Base-by-base conservation (phyloP, 2,888 invertebrate genomes). In the Mythimna lalbum region DNA sequence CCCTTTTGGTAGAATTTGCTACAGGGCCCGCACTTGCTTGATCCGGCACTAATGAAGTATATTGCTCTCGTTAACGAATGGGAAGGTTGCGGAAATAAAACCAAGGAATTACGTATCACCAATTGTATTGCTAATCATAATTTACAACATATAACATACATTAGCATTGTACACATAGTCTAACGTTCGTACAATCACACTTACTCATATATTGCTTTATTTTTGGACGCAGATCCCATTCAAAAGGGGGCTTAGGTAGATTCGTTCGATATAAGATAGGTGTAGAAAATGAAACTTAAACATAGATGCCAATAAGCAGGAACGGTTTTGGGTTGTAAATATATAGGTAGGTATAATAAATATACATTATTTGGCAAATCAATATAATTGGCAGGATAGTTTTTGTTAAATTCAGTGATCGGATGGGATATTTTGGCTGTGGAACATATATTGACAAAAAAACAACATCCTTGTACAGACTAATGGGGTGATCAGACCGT, bases 101-200 rank as follows among this genome's bases (percentile, higher is more conserved):
- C 63, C 12, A 76, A 76, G 80, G 53, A 59, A n/a, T 63, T 87
- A 89, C 85, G 86, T 88, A 89, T 90, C 87, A 90, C 88, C 90
- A 89, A 86, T 81, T 89, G 83, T 87, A 89, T 87, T 89, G 85
- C 85, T 88, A 88, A 73, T 81, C 63, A 87, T 87, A 87, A 87
- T 87, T 89, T 86, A 89, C 88, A 89, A 86, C 86, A 81, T 86
- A 70, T 73, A 86, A 83, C 71, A 84, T 84, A 83, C 80, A 86
- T 71, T 81, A 83, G 63, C 80, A 83, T 86, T 87, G 87, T 87
- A 88, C 84, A 87, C 73, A 70, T 65, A 68, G 70, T 71, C 76
- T 67, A 73, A 76, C 66, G 63, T 57, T 66, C 63, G 23, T 69
- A 79, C 68, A 81, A 53, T 68, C 65, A 67, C 63, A 75, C 59